Evolutionary conservation across 2,888 invertebrate genomes (phyloP).

Genomic region (Monopis laevigella): DNA sequence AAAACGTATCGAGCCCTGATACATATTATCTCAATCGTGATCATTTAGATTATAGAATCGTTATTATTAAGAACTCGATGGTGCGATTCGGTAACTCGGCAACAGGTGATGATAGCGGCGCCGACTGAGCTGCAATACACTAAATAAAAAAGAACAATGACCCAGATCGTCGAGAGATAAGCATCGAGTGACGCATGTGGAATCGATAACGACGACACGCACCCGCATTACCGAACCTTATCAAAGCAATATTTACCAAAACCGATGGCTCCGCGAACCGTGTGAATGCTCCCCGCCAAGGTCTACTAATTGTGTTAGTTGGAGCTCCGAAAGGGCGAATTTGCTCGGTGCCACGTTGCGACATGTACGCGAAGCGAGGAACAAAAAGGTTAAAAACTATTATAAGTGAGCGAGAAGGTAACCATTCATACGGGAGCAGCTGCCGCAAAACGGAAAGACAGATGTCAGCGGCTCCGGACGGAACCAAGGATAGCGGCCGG

Average conservation of each 20-base stretch:
- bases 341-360: constrained; percentile 31
- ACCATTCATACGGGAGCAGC: constrained; percentile 52
- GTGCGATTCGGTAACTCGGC: no score
- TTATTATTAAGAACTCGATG: no score
- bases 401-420: constrained; percentile 25
- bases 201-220: constrained; percentile 54
- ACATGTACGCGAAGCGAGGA: constrained; percentile 23
- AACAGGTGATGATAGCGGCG: no score
- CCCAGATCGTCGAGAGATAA: constrained; percentile 62
- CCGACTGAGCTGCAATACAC: constrained; percentile 2
- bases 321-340: constrained; percentile 32
- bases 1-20: no score
- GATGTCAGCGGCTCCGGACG: constrained; percentile 55
- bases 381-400: constrained; percentile 30
- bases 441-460: constrained; percentile 53
- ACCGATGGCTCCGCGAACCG: constrained; percentile 45
- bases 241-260: constrained; percentile 55
- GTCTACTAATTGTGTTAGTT: constrained; percentile 38
- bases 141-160: constrained; percentile 62
- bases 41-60: no score
- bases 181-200: constrained; percentile 61
- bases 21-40: no score
- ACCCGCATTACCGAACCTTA: constrained; percentile 53
- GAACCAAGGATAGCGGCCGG: no score
- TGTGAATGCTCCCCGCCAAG: constrained; percentile 34